These are phyloP conservation scores for Merodon equestris DNA, from an alignment of 2,888 invertebrate genomes.

Conservation along the genomic window DNA sequence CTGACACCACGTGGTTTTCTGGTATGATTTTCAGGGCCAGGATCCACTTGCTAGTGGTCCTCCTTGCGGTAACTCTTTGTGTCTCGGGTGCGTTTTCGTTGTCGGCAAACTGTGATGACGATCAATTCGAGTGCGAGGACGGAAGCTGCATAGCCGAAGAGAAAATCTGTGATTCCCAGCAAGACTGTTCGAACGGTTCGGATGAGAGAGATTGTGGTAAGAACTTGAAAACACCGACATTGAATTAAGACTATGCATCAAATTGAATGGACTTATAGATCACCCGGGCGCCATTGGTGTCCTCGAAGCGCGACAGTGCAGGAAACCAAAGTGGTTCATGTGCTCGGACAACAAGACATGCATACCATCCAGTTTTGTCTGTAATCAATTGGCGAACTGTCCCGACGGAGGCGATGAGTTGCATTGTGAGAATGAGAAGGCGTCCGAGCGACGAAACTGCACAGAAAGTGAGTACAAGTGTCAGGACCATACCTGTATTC, in stretches of 20 bases:
- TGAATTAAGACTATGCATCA: too few species aligned
- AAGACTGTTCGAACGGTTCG: conserved; percentile 75
- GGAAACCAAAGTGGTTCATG: conserved; percentile 76
- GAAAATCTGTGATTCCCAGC: conserved; percentile 76
- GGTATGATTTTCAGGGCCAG: conserved; percentile 48
- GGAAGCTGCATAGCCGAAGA: conserved; percentile 75
- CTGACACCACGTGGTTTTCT: conserved; percentile 47
- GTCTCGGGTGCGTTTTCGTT: conserved; percentile 7
- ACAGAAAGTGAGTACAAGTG: conserved; percentile 75
- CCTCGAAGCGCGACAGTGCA: conserved; percentile 74
- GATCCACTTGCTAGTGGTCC: conserved; percentile 52
- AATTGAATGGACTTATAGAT: too few species aligned
- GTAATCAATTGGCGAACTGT: conserved; percentile 85
- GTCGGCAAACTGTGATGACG: conserved; percentile 73
- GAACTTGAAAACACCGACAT: too few species aligned
- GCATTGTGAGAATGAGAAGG: conserved; percentile 69
- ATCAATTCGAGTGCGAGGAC: conserved; percentile 80
- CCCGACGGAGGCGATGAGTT: conserved; percentile 84
- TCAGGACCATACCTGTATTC: conserved; percentile 82
- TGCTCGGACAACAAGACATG: conserved; percentile 81
- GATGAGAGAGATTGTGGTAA: conserved; percentile 78
- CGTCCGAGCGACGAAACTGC: conserved; percentile 71
- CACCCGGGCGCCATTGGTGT: conserved; percentile 18
- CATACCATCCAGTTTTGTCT: conserved; percentile 85
- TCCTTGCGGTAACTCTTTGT: conserved; percentile 2